Evolutionary conservation across 2,888 invertebrate species (phyloP).

Genomic region (Auanema sp.): DNA sequence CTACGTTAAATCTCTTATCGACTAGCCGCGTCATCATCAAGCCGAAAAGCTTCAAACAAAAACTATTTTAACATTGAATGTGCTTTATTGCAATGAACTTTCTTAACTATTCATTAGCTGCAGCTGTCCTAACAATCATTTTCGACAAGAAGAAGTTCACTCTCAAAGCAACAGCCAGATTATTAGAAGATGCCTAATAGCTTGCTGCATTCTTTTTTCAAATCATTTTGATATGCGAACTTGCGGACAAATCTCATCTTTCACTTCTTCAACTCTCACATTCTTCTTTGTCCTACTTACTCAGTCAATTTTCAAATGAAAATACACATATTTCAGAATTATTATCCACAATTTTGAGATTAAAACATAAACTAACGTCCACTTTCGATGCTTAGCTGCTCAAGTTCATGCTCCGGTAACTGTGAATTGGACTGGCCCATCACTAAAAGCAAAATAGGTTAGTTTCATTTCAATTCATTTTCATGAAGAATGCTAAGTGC

Average conservation of each 20-base stretch:
- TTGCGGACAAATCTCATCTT: not conserved
- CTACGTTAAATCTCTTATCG: too few species aligned
- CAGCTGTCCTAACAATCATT: too few species aligned
- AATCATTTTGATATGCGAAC: conserved; percentile 1
- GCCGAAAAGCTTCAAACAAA: too few species aligned
- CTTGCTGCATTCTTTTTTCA: conserved; percentile 8
- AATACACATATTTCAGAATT: not conserved
- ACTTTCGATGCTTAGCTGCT: conserved; percentile 51
- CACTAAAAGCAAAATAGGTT: conserved; percentile 7
- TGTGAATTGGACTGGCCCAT: conserved; percentile 48
- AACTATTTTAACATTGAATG: too few species aligned
- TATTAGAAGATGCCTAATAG: too few species aligned
- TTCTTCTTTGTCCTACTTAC: not conserved
- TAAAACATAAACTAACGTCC: conserved; percentile 41
- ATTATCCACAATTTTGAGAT: not conserved
- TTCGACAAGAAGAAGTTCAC: too few species aligned
- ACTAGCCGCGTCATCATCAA: too few species aligned
- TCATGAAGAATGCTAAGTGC: not conserved
- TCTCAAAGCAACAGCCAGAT: too few species aligned
- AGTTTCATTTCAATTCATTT: not conserved
- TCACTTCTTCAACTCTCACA: not conserved
- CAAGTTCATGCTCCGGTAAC: conserved; percentile 49
- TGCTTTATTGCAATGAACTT: too few species aligned
- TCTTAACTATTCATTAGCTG: too few species aligned
- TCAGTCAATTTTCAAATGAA: conserved; percentile 9